A percentile compares a stretch with the other conserved stretches of the same genome.
phyloP scores from a whole-genome alignment of 2,888 invertebrate species.

The Lepidonotus clava region DNA sequence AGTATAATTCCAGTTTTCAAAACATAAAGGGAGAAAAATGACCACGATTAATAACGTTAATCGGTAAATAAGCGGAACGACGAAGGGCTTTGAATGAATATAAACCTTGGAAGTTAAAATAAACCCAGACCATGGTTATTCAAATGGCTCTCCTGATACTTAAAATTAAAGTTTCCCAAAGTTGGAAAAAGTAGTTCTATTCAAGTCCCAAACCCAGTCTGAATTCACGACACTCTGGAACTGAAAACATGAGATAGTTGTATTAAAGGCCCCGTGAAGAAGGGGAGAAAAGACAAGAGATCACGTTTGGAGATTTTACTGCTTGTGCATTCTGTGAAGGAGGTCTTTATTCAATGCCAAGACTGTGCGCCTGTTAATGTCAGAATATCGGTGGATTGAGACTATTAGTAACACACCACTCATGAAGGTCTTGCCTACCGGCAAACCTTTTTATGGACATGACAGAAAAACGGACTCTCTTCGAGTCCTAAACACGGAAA shows the following conservation, averaged over 20 bases:
- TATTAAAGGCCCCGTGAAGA: slow-evolving; percentile 13
- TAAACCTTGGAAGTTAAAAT: slow-evolving; percentile 29
- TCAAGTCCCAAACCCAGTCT: slow-evolving; percentile 4
- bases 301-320: slow-evolving; percentile 24
- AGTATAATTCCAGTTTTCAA: no score
- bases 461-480: not conserved
- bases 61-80: no score
- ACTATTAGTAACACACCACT: slow-evolving; percentile 32
- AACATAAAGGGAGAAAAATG: no score
- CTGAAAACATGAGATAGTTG: slow-evolving; percentile 29
- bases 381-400: not conserved
- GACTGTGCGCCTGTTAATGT: slow-evolving; percentile 21
- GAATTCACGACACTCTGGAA: slow-evolving; percentile 41
- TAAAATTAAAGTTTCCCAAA: slow-evolving; percentile 13
- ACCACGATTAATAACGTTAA: no score
- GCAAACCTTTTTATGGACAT: slow-evolving; percentile 9
- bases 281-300: slow-evolving; percentile 1
- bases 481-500: not conserved
- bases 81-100: slow-evolving; percentile 38
- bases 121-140: not conserved
- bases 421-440: not conserved
- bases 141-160: not conserved
- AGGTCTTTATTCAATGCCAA: not conserved
- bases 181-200: not conserved
- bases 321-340: slow-evolving; percentile 6